Conservation (phyloP, 2,797 vertebrate genomes). For the Lophotriccus pileatus region DNA sequence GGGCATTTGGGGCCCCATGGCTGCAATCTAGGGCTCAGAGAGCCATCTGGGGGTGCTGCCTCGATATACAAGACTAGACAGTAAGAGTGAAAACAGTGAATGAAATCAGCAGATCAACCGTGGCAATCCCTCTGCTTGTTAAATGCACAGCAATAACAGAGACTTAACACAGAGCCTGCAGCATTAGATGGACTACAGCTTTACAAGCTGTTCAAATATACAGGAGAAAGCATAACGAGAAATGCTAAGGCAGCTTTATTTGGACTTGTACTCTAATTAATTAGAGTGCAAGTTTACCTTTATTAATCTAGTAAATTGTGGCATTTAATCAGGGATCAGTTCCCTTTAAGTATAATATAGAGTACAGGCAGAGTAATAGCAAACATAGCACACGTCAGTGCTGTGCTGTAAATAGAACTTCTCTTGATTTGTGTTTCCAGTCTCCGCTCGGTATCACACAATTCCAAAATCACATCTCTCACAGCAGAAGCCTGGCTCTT, state of each 20-base stretch:
- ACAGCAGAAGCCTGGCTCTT: slow-evolving; percentile 66
- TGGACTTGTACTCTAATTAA: not conserved
- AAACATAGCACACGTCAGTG: slow-evolving; percentile 81
- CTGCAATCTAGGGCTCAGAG: not conserved
- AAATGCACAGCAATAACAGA: not conserved
- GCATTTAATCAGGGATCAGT: slow-evolving; percentile 49
- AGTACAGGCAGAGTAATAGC: slow-evolving; percentile 82
- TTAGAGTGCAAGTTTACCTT: not conserved
- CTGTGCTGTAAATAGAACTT: slow-evolving; percentile 82
- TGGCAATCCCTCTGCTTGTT: not conserved
- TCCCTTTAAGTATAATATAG: slow-evolving; percentile 86
- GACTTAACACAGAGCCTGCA: not conserved
- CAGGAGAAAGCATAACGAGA: not conserved
- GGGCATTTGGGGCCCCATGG: no score
- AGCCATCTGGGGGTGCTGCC: not conserved
- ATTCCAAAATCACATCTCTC: slow-evolving; percentile 73
- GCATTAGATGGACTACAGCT: not conserved
- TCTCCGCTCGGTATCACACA: slow-evolving; percentile 82
- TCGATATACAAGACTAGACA: not conserved
- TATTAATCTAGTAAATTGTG: not conserved
- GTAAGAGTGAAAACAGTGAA: not conserved
- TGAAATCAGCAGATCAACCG: not conserved
- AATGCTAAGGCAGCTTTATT: not conserved
- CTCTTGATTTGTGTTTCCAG: slow-evolving; percentile 83
- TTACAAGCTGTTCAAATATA: not conserved